Percentiles rank a stretch among this genome's conserved stretches.
Evolutionary conservation across 2,797 vertebrate species (phyloP).

Genomic region (Falco biarmicus): DNA sequence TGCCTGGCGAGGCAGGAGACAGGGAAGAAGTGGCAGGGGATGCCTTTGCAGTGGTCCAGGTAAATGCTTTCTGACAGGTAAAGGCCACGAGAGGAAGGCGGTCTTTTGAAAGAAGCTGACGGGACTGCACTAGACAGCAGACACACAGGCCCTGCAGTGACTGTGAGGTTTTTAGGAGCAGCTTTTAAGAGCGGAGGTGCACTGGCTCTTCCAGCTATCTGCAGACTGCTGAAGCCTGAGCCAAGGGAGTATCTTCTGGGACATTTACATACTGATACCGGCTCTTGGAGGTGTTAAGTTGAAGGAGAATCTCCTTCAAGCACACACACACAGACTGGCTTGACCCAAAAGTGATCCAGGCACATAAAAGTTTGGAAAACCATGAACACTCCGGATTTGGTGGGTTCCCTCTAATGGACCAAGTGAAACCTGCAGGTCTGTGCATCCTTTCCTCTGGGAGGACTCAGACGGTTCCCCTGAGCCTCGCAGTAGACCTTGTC

Average conservation of each 20-base stretch:
- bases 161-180: not conserved
- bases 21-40: not conserved
- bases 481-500: not conserved
- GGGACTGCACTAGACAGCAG: not conserved
- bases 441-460: not conserved
- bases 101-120: not conserved
- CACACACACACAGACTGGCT: not conserved
- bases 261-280: not conserved
- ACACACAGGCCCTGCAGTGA: not conserved
- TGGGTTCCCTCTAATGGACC: not conserved
- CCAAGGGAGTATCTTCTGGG: not conserved
- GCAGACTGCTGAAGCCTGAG: not conserved
- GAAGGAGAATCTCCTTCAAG: not conserved
- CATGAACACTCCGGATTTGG: not conserved
- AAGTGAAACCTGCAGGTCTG: not conserved
- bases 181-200: not conserved
- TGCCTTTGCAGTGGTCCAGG: not conserved
- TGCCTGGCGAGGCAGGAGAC: not conserved
- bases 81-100: not conserved
- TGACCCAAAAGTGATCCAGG: not conserved
- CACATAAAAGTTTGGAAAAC: not conserved
- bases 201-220: not conserved
- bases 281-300: not conserved
- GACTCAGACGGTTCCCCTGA: not conserved
- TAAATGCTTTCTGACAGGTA: not conserved